Base-by-base conservation (phyloP, 2,888 invertebrate species). In the Andricus quercusramuli region DNA sequence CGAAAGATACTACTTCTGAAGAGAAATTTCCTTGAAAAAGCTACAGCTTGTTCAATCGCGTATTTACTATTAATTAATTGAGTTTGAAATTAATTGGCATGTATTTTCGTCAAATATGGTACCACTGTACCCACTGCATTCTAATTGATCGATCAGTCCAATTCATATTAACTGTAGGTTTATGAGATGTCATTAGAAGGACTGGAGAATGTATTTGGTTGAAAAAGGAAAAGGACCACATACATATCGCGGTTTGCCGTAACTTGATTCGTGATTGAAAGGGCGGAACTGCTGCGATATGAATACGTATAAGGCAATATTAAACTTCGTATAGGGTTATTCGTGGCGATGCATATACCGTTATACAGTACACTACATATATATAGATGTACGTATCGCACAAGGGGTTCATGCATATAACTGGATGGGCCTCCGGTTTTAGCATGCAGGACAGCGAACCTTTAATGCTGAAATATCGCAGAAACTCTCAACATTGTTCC, bases 391-490 rank as follows among this genome's bases (percentile, higher is more conserved):
- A 44, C 44, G 44, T 44, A 44, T 15, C 13, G 13, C 44, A 44
- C 76, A 41, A 25, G 59, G 5, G 76, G 37, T 76, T 29, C 62
- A 80, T 85, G 82, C 81, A 83, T 80, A 81, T 80, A 84, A 84
- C 82, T 80, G 83, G 81, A 82, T 78, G 81, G 80, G 78, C 83
- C 78, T 78, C 82, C 79, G 83, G 80, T 85, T 88, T 88, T 86
- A 86, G 83, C 87, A 88, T 88, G 87, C 88, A 83, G 83, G 82
- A 82, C 86, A 87, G 83, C 80, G 77, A 82, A 81, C 83, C 83
- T 86, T 86, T 87, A 88, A 88, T 88, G 85, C 81, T 88, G 83
- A 88, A 88, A 88, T 88, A 88, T 88, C 84, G 88, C 79, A 67
- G 82, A 83, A 82, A 85, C 86, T 81, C 80, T 70, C 70, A 74